Evolutionary conservation across 1,140 invertebrate genomes (phyloP).

Genomic region (Andricus grossulariae): DNA sequence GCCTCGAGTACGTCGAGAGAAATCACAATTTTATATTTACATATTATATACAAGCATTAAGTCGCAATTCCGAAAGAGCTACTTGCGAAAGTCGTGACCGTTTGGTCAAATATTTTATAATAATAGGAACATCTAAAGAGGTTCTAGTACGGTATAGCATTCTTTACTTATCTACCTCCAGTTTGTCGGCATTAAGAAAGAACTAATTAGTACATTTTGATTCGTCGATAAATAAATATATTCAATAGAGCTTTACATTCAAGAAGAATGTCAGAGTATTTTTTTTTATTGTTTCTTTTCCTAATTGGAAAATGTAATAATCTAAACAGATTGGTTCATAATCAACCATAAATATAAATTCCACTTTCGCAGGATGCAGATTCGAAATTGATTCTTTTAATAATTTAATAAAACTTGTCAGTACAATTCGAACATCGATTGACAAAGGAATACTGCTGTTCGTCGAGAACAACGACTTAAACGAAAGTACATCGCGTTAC

Average conservation of each 20-base stretch:
- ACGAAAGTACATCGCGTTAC: slow-evolving; percentile 67
- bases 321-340: too few species aligned
- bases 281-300: too few species aligned
- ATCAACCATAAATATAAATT: too few species aligned
- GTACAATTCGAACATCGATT: slow-evolving; percentile 69
- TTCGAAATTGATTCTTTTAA: slow-evolving; percentile 56
- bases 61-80: slow-evolving; percentile 18
- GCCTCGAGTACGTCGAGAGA: slow-evolving; percentile 66
- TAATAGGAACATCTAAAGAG: background rate
- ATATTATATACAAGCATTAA: slow-evolving; percentile 65
- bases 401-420: slow-evolving; percentile 68
- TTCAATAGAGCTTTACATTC: slow-evolving; percentile 6
- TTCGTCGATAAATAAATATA: background rate
- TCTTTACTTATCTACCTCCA: background rate
- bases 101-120: background rate
- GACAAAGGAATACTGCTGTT: slow-evolving; percentile 72
- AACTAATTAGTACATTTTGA: too few species aligned
- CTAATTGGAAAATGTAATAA: too few species aligned
- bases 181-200: background rate
- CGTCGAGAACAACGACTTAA: slow-evolving; percentile 64
- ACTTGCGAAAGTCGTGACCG: slow-evolving; percentile 22
- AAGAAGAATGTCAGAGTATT: background rate
- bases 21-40: slow-evolving; percentile 76
- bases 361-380: slow-evolving; percentile 13
- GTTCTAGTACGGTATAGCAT: background rate